Conservation (phyloP, 1,140 invertebrate species). For the Parasteatoda tepidariorum region DNA sequence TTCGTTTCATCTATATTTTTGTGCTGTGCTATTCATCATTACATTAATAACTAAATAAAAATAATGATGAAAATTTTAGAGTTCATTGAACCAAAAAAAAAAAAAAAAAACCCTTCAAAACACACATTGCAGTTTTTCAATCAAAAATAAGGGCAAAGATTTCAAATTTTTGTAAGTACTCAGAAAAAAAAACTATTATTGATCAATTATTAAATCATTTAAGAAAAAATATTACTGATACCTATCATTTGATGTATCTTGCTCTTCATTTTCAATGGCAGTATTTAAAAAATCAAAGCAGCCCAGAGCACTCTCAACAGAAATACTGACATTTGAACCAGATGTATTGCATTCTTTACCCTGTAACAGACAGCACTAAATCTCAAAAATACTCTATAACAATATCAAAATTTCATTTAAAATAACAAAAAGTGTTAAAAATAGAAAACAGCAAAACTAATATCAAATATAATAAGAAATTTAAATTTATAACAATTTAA, state of each 20-base stretch:
- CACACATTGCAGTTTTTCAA: no score
- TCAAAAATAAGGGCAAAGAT: no score
- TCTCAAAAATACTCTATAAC: not conserved
- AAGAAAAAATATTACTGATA: not conserved
- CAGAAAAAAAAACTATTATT: no score
- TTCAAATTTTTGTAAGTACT: no score
- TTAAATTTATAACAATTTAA: no score
- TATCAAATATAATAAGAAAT: not conserved
- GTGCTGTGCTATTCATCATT: no score
- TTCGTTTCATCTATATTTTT: no score
- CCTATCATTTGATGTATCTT: not conserved
- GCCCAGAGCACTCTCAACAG: constrained; percentile 72
- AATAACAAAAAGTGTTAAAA: not conserved
- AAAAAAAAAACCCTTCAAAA: no score
- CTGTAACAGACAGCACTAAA: constrained; percentile 2
- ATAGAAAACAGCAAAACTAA: not conserved
- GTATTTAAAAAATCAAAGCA: constrained; percentile 73
- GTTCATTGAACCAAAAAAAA: no score
- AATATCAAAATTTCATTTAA: not conserved
- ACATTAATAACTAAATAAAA: no score
- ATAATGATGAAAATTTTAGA: no score
- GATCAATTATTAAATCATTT: no score
- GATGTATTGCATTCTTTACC: constrained; percentile 63
- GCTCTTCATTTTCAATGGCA: constrained; percentile 67
- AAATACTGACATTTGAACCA: constrained; percentile 71